These are phyloP conservation scores for Betta splendens DNA, from an alignment of 2,797 vertebrate species.

Conservation along the genomic window DNA sequence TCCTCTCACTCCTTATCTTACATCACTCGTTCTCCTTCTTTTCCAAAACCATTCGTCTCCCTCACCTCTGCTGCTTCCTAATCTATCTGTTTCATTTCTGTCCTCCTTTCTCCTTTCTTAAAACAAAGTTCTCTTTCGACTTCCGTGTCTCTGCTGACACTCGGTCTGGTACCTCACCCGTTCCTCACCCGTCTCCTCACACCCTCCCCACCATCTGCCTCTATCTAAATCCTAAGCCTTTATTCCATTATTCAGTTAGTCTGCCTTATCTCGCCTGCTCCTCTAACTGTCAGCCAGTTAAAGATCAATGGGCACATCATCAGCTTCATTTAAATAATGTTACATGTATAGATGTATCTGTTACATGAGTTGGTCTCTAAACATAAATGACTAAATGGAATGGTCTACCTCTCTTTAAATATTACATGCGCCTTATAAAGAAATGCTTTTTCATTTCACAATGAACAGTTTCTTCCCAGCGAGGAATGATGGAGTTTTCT, in stretches of 20 bases:
- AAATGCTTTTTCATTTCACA: neutral
- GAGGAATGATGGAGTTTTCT: neutral
- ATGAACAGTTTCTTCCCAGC: neutral
- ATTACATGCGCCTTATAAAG: too few relatives aligned
- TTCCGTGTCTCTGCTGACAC: neutral
- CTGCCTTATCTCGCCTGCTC: neutral
- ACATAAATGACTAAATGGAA: neutral
- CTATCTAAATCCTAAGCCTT: neutral
- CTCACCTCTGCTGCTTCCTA: slow-evolving; percentile 1
- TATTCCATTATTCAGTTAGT: neutral
- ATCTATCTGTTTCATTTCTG: slow-evolving; percentile 17
- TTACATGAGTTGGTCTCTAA: neutral
- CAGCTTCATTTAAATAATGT: neutral
- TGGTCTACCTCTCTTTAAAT: too few relatives aligned
- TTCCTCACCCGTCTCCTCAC: slow-evolving; percentile 19
- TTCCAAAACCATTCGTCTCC: slow-evolving; percentile 34
- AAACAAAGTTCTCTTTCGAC: slow-evolving; percentile 1
- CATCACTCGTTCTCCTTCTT: slow-evolving; percentile 44
- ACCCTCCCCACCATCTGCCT: slow-evolving; percentile 30
- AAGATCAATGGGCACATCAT: neutral
- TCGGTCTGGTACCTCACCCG: slow-evolving; percentile 11
- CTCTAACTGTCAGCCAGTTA: neutral
- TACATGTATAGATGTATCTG: too few relatives aligned
- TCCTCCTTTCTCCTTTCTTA: slow-evolving; percentile 13
- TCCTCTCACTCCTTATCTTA: slow-evolving; percentile 34